Base-by-base conservation (phyloP, 2,113 vertebrate species). In the Callaeas wilsoni region DNA sequence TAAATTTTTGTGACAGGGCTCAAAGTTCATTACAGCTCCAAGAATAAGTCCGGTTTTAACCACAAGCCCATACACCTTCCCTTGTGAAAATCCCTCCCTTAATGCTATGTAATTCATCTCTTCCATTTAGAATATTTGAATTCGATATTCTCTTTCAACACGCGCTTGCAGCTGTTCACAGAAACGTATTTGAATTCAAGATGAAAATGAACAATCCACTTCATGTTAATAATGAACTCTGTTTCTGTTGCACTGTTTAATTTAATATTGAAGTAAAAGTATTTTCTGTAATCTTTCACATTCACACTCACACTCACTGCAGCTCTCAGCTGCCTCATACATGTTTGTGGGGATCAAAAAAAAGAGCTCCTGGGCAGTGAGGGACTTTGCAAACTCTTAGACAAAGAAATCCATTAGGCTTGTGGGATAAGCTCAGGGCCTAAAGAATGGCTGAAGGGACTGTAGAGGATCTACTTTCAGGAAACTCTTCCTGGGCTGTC, bases 81-180 rank as follows among this genome's bases (percentile, higher is more conserved):
- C 26, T 37, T 60, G n/a, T 74, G 86, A 91, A 78, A 82, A 49
- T 55, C 35, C 18, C 67, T 79, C n/a, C 37, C 29, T 68, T 75
- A 78, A n/a, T 84, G 56, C 49, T 63, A 50, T 76, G 53, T 35
- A 71, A 85, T 81, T 73, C 22, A 82, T 59, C 63, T 89, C 90
- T 97, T 94, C 79, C 82, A 88, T 92, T 94, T 95, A 32, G 95
- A 93, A 73, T 96, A 95, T 84, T 83, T 71, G 37, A 91, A 92
- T 92, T 60, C 16, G 26, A 84, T 92, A 91, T 68, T 87, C 44
- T 81, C 37, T 52, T 68, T 29, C 21, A 4, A 75, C 63, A 68
- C 68, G n/a, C 64, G 68, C 39, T 85, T 83, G 74, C 62, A 95
- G 70, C 65, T 96, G 14, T 76, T 87, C n/a, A 62, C 46, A n/a